These are phyloP conservation scores for Prionailurus bengalensis DNA, from an alignment of 2,113 vertebrate species.

Conservation along the genomic window DNA sequence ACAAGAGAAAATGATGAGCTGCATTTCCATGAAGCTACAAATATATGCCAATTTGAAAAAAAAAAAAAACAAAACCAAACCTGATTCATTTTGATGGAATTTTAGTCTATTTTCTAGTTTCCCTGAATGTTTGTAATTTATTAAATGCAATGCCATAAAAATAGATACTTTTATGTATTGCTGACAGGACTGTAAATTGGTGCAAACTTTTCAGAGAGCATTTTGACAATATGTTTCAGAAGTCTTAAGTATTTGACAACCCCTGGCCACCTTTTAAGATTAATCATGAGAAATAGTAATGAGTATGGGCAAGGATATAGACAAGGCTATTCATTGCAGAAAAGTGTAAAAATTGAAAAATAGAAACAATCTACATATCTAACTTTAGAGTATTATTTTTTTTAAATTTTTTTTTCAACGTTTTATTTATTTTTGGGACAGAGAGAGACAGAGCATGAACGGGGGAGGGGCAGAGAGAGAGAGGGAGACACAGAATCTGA, in stretches of 20 bases:
- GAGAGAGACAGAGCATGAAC: too few relatives aligned
- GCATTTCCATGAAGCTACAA: neutral
- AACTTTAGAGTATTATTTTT: neutral
- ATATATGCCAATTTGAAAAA: neutral
- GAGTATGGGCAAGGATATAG: neutral
- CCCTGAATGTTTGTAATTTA: neutral
- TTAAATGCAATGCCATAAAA: neutral
- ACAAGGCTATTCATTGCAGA: neutral
- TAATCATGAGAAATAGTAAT: neutral
- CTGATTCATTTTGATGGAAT: neutral
- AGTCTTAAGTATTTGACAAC: constrained; percentile 18
- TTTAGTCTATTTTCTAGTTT: neutral
- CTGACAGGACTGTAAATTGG: neutral
- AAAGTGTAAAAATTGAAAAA: constrained; percentile 33
- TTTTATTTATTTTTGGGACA: neutral
- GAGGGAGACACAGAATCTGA: too few relatives aligned
- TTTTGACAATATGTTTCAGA: constrained; percentile 5
- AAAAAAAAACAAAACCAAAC: neutral
- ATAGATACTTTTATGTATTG: neutral
- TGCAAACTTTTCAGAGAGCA: neutral
- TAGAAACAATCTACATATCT: neutral
- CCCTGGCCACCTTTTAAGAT: neutral
- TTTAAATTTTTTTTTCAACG: neutral
- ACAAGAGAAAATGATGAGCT: constrained; percentile 16
- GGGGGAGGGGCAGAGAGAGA: too few relatives aligned